phyloP scores from a whole-genome alignment of 2,888 invertebrate genomes.

The Cheilosia urbana region DNA sequence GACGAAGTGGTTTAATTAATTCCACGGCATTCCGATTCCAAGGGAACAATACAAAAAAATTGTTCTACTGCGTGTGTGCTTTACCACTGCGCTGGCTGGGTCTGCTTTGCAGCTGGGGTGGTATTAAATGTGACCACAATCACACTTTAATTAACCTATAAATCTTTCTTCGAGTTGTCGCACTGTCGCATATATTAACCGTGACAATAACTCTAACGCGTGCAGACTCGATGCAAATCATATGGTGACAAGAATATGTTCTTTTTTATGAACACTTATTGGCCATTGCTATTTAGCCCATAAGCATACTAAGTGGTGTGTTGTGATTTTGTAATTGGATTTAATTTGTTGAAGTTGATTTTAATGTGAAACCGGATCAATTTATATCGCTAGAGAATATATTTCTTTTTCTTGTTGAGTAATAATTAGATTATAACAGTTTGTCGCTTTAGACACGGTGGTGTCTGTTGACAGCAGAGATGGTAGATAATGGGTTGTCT shows the following conservation, averaged over 20 bases:
- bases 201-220: constrained; percentile 69
- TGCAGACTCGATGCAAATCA: constrained; percentile 59
- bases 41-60: constrained; percentile 42
- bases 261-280: constrained; percentile 34
- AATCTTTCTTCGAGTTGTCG: constrained; percentile 69
- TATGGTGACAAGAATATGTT: constrained; percentile 63
- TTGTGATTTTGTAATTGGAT: constrained; percentile 70
- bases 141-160: constrained; percentile 73
- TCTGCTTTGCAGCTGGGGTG: constrained; percentile 60
- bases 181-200: constrained; percentile 66
- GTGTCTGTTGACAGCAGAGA: constrained; percentile 58
- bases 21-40: constrained; percentile 56
- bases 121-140: constrained; percentile 62
- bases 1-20: constrained; percentile 65
- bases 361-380: constrained; percentile 61
- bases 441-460: constrained; percentile 49
- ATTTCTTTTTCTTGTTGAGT: constrained; percentile 24
- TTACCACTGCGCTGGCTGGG: constrained; percentile 29
- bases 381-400: constrained; percentile 5
- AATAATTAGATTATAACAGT: constrained; percentile 62
- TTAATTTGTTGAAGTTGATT: constrained; percentile 71
- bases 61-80: constrained; percentile 45
- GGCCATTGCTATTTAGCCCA: neutral
- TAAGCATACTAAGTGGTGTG: constrained; percentile 29
- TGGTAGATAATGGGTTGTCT: constrained; percentile 37